These are phyloP conservation scores for Polyodon spathula DNA, from an alignment of 2,113 vertebrate species.

Conservation along the genomic window DNA sequence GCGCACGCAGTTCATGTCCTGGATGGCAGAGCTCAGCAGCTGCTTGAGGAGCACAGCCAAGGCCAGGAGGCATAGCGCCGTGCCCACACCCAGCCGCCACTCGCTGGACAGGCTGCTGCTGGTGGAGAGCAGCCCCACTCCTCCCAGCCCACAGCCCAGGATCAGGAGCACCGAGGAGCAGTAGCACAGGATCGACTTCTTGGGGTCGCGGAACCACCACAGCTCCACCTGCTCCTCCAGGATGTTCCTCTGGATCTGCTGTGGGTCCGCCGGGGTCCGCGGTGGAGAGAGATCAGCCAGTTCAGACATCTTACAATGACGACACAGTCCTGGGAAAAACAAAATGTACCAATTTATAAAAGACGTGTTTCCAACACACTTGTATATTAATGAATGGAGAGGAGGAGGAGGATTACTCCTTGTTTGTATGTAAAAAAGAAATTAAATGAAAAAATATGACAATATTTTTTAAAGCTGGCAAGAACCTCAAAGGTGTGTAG, in stretches of 20 bases:
- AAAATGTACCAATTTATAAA: too few species aligned
- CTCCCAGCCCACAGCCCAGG: slow-evolving; percentile 76
- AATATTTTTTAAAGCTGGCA: too few species aligned
- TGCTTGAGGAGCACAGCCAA: slow-evolving; percentile 87
- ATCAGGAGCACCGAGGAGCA: slow-evolving; percentile 73
- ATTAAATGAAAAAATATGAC: too few species aligned
- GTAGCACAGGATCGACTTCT: slow-evolving; percentile 83
- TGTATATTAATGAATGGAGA: slow-evolving; percentile 4
- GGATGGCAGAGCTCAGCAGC: slow-evolving; percentile 88
- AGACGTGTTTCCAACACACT: slow-evolving; percentile 9
- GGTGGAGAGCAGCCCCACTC: slow-evolving; percentile 81
- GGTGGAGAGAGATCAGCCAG: slow-evolving; percentile 55
- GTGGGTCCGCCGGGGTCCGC: slow-evolving; percentile 37
- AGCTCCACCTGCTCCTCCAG: slow-evolving; percentile 92
- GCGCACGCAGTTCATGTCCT: slow-evolving; percentile 95
- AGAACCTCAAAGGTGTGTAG: too few species aligned
- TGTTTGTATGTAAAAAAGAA: too few species aligned
- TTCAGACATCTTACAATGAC: slow-evolving; percentile 58
- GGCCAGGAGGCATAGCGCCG: slow-evolving; percentile 80
- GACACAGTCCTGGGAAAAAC: slow-evolving; percentile 21
- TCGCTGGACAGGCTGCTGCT: slow-evolving; percentile 89
- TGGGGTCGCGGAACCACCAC: slow-evolving; percentile 92
- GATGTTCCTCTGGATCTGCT: slow-evolving; percentile 69
- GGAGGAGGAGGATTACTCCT: too few species aligned
- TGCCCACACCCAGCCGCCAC: slow-evolving; percentile 82